Evolutionary conservation across 1,140 invertebrate genomes (phyloP), one percentile per base, ranked within the genome.

Genomic region (Varroa destructor): DNA sequence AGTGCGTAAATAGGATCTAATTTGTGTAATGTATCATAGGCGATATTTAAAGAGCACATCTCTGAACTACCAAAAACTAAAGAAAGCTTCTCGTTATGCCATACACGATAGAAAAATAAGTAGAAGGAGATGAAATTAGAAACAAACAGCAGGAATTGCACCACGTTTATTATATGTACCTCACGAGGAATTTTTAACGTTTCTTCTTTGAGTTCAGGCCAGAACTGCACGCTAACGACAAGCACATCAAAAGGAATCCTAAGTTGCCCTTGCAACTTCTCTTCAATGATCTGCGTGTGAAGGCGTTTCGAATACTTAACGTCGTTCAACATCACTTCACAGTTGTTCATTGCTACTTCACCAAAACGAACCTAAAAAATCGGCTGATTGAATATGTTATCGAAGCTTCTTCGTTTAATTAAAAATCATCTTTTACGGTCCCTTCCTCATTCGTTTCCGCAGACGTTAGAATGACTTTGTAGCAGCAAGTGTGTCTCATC

Each of bases 241-340:
- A 97, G 86, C 1, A 90, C 87, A 42, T 86, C 87, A 6, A 88
- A 84, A 43, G 85, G 83, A 76, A 93, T 54, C 71, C 55, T 46
- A 8, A 77, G 73, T 54, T 76, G 67, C 10, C 40, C 71, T 46
- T 77, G 75, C 70, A 74, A 77, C 76, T 83, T 80, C 54, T 83
- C 81, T 54, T 79, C 87, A 77, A 89, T 87, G 61, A 96, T 90
- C 74, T 89, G 85, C n/a, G 86, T 83, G 80, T 95, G 95, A 56
- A 97, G 90, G 74, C 83, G 78, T 74, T 82, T 82, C 6, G 84
- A 87, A 78, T 95, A 91, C 8, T 87, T 87, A 14, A 97, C 88
- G 80, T 97, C 95, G 79, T 96, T 96, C 43, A 99, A 80, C 96
- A 99, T 99, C 0, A 98, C 96, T 83, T 99, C 95, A 83, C 96